A percentile compares a stretch with the other conserved stretches of the same genome.
phyloP scores from a whole-genome alignment of 2,113 vertebrate genomes.

The Zosterops lateralis region DNA sequence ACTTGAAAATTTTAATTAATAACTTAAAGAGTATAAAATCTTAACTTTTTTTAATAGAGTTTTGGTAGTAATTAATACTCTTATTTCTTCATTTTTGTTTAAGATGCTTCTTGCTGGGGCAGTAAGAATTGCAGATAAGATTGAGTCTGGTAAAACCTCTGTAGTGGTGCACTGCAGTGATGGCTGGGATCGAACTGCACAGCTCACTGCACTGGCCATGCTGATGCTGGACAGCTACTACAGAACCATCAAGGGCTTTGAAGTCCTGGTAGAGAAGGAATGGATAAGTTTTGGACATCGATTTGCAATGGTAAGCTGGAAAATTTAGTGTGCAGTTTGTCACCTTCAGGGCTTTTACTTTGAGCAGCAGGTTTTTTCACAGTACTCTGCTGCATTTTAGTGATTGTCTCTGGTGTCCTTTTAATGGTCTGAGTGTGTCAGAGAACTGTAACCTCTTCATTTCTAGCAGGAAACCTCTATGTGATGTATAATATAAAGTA shows the following conservation, averaged over 20 bases:
- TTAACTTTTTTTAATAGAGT: not conserved
- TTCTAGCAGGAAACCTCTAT: not conserved
- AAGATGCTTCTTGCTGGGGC: conserved; percentile 89
- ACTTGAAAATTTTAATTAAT: not conserved
- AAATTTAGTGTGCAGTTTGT: not conserved
- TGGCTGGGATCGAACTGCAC: conserved; percentile 93
- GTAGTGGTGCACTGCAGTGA: conserved; percentile 97
- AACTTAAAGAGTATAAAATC: not conserved
- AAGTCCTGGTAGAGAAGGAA: conserved; percentile 94
- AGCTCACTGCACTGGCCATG: conserved; percentile 93
- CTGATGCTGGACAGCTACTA: conserved; percentile 95
- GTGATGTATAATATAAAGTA: not conserved
- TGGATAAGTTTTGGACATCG: conserved; percentile 96
- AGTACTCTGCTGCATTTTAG: not conserved
- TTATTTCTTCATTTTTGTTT: conserved; percentile 3
- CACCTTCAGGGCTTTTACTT: not conserved
- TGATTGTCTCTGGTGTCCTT: not conserved
- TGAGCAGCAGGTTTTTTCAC: not conserved
- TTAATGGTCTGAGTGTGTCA: not conserved
- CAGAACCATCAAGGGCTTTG: conserved; percentile 91
- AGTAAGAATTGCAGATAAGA: conserved; percentile 88
- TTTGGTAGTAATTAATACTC: not conserved
- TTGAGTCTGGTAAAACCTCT: conserved; percentile 92
- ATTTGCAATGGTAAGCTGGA: conserved; percentile 86
- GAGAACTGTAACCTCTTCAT: not conserved